A percentile compares a stretch with the other conserved stretches of the same genome.
These are phyloP conservation scores for Kryptopterus vitreolus DNA, from an alignment of 2,797 vertebrate genomes.

Conservation along the genomic window DNA sequence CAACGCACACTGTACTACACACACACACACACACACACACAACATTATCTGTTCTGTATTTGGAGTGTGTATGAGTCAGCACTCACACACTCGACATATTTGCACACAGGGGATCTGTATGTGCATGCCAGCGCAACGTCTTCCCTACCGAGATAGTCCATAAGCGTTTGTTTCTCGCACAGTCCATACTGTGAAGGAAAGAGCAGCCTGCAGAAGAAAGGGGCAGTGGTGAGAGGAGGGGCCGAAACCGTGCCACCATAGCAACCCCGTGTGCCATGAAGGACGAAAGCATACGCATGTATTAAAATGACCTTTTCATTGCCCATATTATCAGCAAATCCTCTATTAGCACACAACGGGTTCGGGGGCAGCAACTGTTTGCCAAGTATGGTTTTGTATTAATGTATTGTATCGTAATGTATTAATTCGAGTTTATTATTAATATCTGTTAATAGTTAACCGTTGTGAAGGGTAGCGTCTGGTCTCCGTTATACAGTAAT, in stretches of 20 bases:
- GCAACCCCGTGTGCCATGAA: slow-evolving; percentile 62
- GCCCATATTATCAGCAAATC: too few relatives aligned
- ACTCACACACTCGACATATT: slow-evolving; percentile 7
- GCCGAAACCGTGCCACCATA: slow-evolving; percentile 66
- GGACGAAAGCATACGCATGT: slow-evolving; percentile 45
- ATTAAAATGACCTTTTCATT: slow-evolving; percentile 24
- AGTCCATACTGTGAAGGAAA: slow-evolving; percentile 13
- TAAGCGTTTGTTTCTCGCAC: not conserved
- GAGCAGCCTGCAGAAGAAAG: not conserved
- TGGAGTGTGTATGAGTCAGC: slow-evolving; percentile 10
- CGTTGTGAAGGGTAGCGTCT: too few relatives aligned
- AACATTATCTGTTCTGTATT: not conserved
- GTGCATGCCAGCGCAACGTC: not conserved
- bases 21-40: too few relatives aligned
- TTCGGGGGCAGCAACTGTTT: too few relatives aligned
- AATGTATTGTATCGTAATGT: too few relatives aligned
- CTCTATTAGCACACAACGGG: too few relatives aligned
- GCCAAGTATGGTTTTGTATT: too few relatives aligned
- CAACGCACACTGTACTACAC: too few relatives aligned
- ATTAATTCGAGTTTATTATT: too few relatives aligned
- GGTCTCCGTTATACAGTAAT: too few relatives aligned
- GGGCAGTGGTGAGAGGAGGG: not conserved
- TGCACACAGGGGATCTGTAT: slow-evolving; percentile 25
- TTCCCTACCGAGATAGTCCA: not conserved
- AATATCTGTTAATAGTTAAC: too few relatives aligned